Conservation (phyloP, 2,888 invertebrate genomes). For the Conus canariensis region DNA sequence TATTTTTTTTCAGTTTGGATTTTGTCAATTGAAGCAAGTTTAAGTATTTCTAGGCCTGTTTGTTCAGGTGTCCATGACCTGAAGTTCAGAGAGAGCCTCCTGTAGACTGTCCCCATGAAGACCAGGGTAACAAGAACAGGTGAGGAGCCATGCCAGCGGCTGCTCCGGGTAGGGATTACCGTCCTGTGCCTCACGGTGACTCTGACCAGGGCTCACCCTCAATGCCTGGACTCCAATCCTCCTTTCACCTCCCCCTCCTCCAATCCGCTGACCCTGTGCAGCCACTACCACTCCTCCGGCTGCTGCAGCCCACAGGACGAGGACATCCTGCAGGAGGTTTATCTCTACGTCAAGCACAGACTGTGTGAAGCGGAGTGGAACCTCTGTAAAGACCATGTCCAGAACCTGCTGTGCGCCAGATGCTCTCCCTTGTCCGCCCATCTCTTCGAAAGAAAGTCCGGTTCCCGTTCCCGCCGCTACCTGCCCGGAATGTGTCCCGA, state of each 20-base stretch:
- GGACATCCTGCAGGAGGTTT: background rate
- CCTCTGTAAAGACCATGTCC: constrained; percentile 12
- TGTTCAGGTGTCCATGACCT: too few relatives aligned
- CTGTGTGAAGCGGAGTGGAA: background rate
- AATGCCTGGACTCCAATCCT: constrained; percentile 22
- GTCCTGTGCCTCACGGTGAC: background rate
- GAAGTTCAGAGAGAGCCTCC: too few relatives aligned
- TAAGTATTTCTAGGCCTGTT: too few relatives aligned
- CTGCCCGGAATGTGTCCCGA: constrained; percentile 72
- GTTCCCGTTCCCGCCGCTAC: constrained; percentile 39
- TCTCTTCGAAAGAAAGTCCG: background rate
- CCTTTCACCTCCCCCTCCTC: constrained; percentile 4
- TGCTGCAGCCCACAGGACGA: constrained; percentile 1
- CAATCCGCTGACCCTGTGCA: background rate
- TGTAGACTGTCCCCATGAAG: too few relatives aligned
- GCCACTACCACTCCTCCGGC: background rate
- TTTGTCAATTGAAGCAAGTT: too few relatives aligned
- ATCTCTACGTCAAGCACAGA: background rate
- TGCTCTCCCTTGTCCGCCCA: constrained; percentile 37
- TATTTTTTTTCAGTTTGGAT: too few relatives aligned
- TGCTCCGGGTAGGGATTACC: background rate
- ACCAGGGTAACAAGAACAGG: background rate
- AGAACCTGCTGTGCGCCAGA: constrained; percentile 28
- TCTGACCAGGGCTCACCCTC: constrained; percentile 16
- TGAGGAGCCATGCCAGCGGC: background rate